A percentile compares a stretch with the other conserved stretches of the same genome.
These are phyloP conservation scores for Vandiemenella viatica DNA, from an alignment of 2,888 invertebrate genomes.

Conservation along the genomic window DNA sequence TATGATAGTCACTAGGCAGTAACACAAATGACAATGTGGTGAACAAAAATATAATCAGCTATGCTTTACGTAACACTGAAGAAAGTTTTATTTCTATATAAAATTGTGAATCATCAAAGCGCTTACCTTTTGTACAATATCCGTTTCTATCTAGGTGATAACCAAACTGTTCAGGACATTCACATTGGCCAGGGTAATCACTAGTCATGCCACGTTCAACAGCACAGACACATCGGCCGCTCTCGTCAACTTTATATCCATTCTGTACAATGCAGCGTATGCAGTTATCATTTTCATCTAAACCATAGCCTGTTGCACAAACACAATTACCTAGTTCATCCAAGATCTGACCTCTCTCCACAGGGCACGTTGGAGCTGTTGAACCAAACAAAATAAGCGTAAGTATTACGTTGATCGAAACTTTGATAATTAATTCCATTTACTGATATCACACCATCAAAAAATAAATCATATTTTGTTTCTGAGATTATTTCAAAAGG, in stretches of 20 bases:
- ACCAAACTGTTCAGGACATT: slow-evolving; percentile 53
- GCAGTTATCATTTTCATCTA: slow-evolving; percentile 63
- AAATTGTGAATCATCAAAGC: too few species aligned
- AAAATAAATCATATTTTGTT: not conserved
- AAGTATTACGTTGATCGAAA: too few species aligned
- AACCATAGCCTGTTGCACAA: slow-evolving; percentile 61
- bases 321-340: slow-evolving; percentile 50
- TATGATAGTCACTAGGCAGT: too few species aligned
- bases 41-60: too few species aligned
- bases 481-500: too few species aligned
- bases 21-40: too few species aligned
- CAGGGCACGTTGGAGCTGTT: slow-evolving; percentile 43
- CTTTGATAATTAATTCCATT: too few species aligned
- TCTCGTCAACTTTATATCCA: slow-evolving; percentile 58
- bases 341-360: slow-evolving; percentile 51
- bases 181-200: slow-evolving; percentile 61
- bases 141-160: slow-evolving; percentile 44
- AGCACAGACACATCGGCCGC: slow-evolving; percentile 71
- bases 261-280: slow-evolving; percentile 52
- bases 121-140: slow-evolving; percentile 18
- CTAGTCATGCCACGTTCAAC: slow-evolving; percentile 60
- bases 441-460: too few species aligned
- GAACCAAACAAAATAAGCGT: not conserved
- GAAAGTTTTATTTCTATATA: too few species aligned
- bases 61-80: too few species aligned